Conservation (phyloP, 1,140 invertebrate species). For the Drosophila rufa region DNA sequence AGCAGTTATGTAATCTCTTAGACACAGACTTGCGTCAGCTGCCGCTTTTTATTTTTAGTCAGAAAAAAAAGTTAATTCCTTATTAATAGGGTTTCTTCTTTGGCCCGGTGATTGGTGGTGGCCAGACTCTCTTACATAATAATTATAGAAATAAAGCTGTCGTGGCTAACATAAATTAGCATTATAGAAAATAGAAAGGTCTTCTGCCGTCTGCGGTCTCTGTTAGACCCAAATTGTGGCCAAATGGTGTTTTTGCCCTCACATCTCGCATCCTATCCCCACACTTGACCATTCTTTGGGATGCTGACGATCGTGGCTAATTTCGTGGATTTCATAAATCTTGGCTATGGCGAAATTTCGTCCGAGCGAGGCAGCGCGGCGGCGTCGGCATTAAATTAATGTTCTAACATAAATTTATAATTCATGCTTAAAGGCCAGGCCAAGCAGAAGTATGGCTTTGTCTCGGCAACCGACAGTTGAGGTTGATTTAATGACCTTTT, state of each 20-base stretch:
- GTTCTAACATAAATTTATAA: constrained; percentile 72
- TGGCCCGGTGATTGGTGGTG: constrained; percentile 10
- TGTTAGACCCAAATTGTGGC: constrained; percentile 24
- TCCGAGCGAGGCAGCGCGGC: not conserved
- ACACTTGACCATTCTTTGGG: constrained; percentile 42
- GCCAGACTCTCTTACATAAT: constrained; percentile 48
- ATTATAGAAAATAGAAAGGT: constrained; percentile 73
- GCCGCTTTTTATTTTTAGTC: constrained; percentile 10
- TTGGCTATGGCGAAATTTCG: constrained; percentile 48
- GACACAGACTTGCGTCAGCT: constrained; percentile 44
- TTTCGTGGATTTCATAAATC: constrained; percentile 61
- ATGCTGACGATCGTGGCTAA: constrained; percentile 63
- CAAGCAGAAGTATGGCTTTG: constrained; percentile 52
- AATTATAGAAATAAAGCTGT: constrained; percentile 69
- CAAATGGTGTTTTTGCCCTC: constrained; percentile 73
- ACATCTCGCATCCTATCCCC: constrained; percentile 36
- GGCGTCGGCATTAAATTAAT: constrained; percentile 61
- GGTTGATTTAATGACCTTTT: constrained; percentile 77
- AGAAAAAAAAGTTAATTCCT: constrained; percentile 51
- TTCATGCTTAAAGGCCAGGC: constrained; percentile 51
- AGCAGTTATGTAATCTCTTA: constrained; percentile 37
- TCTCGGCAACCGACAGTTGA: constrained; percentile 33
- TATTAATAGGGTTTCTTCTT: constrained; percentile 49
- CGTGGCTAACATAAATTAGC: constrained; percentile 60
- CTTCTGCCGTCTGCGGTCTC: constrained; percentile 12